Evolutionary conservation across 2,888 invertebrate genomes (phyloP).

Genomic region (Ormyrus pomaceus): DNA sequence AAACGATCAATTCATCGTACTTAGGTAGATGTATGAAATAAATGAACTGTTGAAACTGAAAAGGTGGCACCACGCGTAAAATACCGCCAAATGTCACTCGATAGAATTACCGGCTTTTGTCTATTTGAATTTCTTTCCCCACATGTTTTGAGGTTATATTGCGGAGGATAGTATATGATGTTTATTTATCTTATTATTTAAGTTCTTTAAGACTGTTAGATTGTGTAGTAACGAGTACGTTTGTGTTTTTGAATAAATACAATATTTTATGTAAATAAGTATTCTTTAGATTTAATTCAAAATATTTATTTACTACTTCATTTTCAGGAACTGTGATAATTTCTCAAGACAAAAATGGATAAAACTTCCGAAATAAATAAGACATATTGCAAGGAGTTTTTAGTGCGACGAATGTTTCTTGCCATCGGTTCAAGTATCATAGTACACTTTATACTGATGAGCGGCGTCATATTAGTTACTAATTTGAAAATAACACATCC

Average conservation of each 20-base stretch:
- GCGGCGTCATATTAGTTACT: conserved; percentile 72
- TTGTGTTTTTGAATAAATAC: neutral
- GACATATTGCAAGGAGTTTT: conserved; percentile 78
- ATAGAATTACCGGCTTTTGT: conserved; percentile 27
- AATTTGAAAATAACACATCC: conserved; percentile 83
- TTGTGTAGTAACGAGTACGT: conserved; percentile 9
- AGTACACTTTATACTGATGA: conserved; percentile 70
- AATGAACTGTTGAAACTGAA: neutral
- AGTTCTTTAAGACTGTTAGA: neutral
- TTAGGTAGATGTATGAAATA: too few species aligned
- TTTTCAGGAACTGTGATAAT: neutral
- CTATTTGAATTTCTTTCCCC: conserved; percentile 29
- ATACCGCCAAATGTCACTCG: conserved; percentile 21
- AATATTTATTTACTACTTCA: neutral
- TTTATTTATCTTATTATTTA: neutral
- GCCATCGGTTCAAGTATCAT: conserved; percentile 80
- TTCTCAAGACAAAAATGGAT: conserved; percentile 39
- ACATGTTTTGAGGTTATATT: conserved; percentile 44
- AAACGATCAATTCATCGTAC: too few species aligned
- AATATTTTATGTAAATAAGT: neutral
- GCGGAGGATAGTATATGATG: conserved; percentile 19
- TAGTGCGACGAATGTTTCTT: conserved; percentile 78
- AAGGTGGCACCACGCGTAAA: conserved; percentile 35
- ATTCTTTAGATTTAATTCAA: neutral
- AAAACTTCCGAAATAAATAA: conserved; percentile 57